Evolutionary conservation across 2,888 invertebrate genomes (phyloP).

Genomic region (Rhabditoides inermis): DNA sequence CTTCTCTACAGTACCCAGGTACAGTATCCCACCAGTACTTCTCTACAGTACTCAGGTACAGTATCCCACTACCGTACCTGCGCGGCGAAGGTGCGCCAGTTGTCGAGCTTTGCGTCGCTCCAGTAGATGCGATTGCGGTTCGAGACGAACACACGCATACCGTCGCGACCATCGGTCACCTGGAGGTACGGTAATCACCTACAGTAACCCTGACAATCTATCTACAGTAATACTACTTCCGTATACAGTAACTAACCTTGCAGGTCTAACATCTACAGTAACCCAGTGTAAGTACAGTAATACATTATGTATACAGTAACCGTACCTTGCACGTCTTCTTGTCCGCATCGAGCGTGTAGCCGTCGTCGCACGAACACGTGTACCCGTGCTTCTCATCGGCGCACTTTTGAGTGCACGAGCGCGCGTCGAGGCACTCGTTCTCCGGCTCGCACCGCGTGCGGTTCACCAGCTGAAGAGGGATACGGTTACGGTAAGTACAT

Average conservation of each 20-base stretch:
- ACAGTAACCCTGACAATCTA: too few species aligned
- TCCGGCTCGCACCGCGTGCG: slow-evolving; percentile 48
- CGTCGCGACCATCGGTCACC: slow-evolving; percentile 53
- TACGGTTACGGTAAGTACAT: too few species aligned
- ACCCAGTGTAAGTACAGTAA: too few species aligned
- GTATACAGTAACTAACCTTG: too few species aligned
- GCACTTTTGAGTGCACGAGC: slow-evolving; percentile 81
- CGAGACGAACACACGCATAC: slow-evolving; percentile 78
- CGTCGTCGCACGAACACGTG: slow-evolving; percentile 69
- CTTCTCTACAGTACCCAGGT: background rate
- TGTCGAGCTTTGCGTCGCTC: slow-evolving; percentile 67
- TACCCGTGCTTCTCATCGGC: slow-evolving; percentile 81
- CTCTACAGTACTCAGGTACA: background rate
- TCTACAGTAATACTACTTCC: too few species aligned
- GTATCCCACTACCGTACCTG: slow-evolving; percentile 45
- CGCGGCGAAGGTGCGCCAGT: slow-evolving; percentile 52
- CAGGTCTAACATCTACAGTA: too few species aligned
- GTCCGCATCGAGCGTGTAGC: slow-evolving; percentile 70
- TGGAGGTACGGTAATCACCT: too few species aligned
- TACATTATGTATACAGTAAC: background rate
- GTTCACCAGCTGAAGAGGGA: slow-evolving; percentile 40
- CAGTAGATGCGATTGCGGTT: slow-evolving; percentile 63
- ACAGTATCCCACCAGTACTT: background rate
- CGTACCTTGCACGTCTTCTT: slow-evolving; percentile 80
- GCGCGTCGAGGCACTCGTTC: slow-evolving; percentile 61